Conservation (phyloP, 2,797 vertebrate species). For the Acanthurus tractus region DNA sequence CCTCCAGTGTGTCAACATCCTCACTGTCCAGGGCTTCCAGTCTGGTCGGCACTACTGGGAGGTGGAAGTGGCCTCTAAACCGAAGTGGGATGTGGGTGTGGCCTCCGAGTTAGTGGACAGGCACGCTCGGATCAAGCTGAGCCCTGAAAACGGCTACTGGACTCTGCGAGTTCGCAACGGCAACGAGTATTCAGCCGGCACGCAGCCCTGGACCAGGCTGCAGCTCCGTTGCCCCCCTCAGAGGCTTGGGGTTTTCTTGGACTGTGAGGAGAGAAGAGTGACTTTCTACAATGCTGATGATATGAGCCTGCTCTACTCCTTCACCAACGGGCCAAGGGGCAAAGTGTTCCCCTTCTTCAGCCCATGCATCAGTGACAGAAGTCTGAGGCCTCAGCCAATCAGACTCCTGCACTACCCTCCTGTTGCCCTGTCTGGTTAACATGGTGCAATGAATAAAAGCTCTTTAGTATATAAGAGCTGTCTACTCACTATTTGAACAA, state of each 20-base stretch:
- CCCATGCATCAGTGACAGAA: constrained; percentile 86
- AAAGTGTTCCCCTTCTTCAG: constrained; percentile 91
- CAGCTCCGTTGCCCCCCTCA: constrained; percentile 46
- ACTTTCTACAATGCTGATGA: constrained; percentile 87
- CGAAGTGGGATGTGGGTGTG: constrained; percentile 92
- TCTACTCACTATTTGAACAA: constrained; percentile 24
- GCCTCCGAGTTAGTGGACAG: constrained; percentile 85
- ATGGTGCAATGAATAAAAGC: constrained; percentile 5
- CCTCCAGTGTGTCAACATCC: constrained; percentile 88
- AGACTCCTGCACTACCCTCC: constrained; percentile 84
- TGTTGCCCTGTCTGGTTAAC: constrained; percentile 51
- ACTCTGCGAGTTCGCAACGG: constrained; percentile 86
- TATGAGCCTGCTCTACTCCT: constrained; percentile 89
- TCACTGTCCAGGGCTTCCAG: constrained; percentile 83
- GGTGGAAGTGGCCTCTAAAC: constrained; percentile 88
- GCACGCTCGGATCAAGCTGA: constrained; percentile 84
- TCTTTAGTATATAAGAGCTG: constrained; percentile 11
- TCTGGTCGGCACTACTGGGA: constrained; percentile 90
- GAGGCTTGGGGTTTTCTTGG: constrained; percentile 87
- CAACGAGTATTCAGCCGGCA: constrained; percentile 84
- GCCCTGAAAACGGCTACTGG: constrained; percentile 90
- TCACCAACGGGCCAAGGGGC: constrained; percentile 78
- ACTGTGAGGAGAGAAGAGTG: constrained; percentile 86
- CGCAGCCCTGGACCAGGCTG: constrained; percentile 87
- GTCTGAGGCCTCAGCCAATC: constrained; percentile 83